These are phyloP conservation scores for Lissonota sp. DNA, from an alignment of 2,888 invertebrate genomes.

Conservation along the genomic window DNA sequence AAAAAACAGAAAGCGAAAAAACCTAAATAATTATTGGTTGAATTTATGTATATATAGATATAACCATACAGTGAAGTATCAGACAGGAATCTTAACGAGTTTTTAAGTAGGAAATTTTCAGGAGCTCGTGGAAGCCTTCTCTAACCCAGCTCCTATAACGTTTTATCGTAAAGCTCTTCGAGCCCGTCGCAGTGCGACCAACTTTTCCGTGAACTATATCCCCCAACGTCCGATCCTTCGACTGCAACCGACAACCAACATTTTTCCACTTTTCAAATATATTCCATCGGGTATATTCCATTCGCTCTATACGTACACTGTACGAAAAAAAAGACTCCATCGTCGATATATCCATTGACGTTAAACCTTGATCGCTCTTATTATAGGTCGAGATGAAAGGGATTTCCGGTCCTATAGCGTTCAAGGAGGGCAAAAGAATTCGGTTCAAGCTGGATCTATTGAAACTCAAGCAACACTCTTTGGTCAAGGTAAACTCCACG, in stretches of 20 bases:
- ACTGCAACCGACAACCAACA: slow-evolving; percentile 31
- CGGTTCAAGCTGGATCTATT: slow-evolving; percentile 91
- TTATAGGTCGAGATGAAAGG: slow-evolving; percentile 91
- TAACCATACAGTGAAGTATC: neutral
- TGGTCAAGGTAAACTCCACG: slow-evolving; percentile 85
- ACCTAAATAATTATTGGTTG: slow-evolving; percentile 64
- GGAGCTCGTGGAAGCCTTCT: slow-evolving; percentile 30
- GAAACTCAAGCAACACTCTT: slow-evolving; percentile 89
- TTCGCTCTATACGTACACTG: neutral
- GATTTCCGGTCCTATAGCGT: slow-evolving; percentile 91
- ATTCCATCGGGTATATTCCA: slow-evolving; percentile 35
- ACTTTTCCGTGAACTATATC: slow-evolving; percentile 31
- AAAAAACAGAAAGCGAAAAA: slow-evolving; percentile 17
- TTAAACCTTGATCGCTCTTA: slow-evolving; percentile 47
- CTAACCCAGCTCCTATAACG: slow-evolving; percentile 26
- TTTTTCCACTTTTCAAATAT: slow-evolving; percentile 42
- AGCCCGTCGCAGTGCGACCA: slow-evolving; percentile 13
- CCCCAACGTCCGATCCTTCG: slow-evolving; percentile 19
- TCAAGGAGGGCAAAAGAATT: slow-evolving; percentile 91
- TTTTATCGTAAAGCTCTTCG: slow-evolving; percentile 50
- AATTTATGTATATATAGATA: slow-evolving; percentile 42
- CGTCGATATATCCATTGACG: slow-evolving; percentile 43
- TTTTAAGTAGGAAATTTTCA: slow-evolving; percentile 71
- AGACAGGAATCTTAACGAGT: slow-evolving; percentile 68
- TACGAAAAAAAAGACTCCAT: slow-evolving; percentile 6